Evolutionary conservation across 2,113 vertebrate species (phyloP).

Genomic region (Xenopus laevis): DNA sequence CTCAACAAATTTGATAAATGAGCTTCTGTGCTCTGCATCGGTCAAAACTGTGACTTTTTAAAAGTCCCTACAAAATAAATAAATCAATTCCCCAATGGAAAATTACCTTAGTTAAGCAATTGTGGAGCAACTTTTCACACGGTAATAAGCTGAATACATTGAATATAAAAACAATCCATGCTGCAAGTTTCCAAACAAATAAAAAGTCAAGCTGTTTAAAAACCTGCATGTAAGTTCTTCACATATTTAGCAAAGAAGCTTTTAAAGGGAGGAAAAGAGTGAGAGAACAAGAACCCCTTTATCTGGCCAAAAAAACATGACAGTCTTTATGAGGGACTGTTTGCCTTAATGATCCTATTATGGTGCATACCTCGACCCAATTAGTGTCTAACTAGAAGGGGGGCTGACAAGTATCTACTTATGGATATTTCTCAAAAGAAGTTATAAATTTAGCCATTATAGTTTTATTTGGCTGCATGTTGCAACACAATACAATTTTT

Average conservation of each 20-base stretch:
- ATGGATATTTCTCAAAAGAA: constrained; percentile 68
- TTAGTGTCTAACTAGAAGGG: constrained; percentile 63
- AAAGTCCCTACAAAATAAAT: constrained; percentile 43
- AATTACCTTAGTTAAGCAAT: constrained; percentile 43
- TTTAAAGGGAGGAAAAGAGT: constrained; percentile 37
- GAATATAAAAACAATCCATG: constrained; percentile 39
- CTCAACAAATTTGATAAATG: constrained; percentile 45
- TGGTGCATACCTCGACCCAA: constrained; percentile 59
- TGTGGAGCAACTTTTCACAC: constrained; percentile 28
- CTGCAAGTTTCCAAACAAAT: constrained; percentile 45
- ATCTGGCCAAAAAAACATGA: constrained; percentile 49
- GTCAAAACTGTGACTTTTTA: constrained; percentile 20
- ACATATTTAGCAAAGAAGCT: constrained; percentile 19
- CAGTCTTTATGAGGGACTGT: constrained; percentile 56
- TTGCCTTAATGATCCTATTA: constrained; percentile 59
- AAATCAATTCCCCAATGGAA: constrained; percentile 44
- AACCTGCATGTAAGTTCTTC: constrained; percentile 20
- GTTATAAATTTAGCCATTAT: constrained; percentile 64
- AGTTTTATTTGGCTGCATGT: constrained; percentile 67
- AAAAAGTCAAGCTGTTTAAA: constrained; percentile 42
- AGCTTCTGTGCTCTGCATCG: constrained; percentile 43
- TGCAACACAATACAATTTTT: constrained; percentile 64
- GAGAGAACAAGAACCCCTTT: constrained; percentile 47
- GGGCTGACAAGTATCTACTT: constrained; percentile 65
- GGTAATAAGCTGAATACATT: constrained; percentile 41